These are phyloP conservation scores for Leptinotarsa undecemlineata DNA, from an alignment of 1,140 invertebrate genomes.

Conservation along the genomic window DNA sequence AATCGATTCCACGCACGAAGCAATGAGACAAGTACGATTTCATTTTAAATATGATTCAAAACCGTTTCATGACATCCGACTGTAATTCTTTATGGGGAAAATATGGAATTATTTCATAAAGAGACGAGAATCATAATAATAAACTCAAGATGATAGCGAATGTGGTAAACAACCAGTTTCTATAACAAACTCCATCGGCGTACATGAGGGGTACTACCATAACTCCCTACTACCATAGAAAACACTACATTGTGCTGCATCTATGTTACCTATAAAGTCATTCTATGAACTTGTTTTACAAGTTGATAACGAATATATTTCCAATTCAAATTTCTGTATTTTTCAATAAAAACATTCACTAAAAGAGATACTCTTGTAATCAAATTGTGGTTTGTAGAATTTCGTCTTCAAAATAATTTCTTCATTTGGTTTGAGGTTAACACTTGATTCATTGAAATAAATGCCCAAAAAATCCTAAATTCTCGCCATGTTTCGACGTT, in stretches of 20 bases:
- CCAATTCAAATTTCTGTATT: neutral
- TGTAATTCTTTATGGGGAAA: neutral
- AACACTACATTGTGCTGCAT: neutral
- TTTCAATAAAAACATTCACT: too few species aligned
- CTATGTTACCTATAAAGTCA: neutral
- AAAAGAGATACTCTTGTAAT: too few species aligned
- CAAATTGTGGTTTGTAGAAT: too few species aligned
- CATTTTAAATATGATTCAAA: neutral
- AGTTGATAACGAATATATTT: neutral
- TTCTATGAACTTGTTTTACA: too few species aligned
- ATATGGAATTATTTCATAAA: neutral
- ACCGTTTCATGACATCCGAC: neutral
- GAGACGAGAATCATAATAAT: neutral
- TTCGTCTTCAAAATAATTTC: too few species aligned
- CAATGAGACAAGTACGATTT: conserved; percentile 5
- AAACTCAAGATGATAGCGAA: neutral
- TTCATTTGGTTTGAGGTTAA: too few species aligned
- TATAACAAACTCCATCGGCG: neutral
- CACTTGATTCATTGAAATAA: too few species aligned
- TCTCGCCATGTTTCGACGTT: too few species aligned
- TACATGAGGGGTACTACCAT: neutral
- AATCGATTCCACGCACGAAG: neutral
- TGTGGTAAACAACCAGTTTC: neutral
- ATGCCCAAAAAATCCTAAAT: too few species aligned
- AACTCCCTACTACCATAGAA: neutral